phyloP scores from a whole-genome alignment of 2,888 invertebrate genomes.

The Tigriopus californicus region DNA sequence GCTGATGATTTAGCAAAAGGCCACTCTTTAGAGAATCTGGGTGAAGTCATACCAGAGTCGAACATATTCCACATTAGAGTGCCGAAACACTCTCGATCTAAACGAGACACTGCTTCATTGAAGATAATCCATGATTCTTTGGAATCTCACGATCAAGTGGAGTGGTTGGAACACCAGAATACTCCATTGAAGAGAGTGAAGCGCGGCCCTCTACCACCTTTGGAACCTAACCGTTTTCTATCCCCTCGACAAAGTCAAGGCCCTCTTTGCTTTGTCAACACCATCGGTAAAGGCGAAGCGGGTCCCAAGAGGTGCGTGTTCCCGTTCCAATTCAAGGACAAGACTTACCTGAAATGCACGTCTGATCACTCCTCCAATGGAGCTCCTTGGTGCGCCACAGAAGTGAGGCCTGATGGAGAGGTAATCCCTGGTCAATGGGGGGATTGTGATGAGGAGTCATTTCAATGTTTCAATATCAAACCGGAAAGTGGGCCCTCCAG shows the following conservation, averaged over 20 bases:
- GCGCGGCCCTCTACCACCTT: not conserved
- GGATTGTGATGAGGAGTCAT: conserved; percentile 1
- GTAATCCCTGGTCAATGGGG: conserved; percentile 9
- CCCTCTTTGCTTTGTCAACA: not conserved
- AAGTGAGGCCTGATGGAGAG: conserved; percentile 6
- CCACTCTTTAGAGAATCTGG: not conserved
- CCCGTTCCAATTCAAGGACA: conserved; percentile 16
- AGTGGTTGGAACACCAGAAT: not conserved
- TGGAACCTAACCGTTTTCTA: not conserved
- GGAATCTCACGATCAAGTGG: not conserved
- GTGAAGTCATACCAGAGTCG: not conserved
- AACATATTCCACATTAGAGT: not conserved
- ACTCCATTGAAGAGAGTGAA: not conserved
- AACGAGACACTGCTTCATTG: not conserved
- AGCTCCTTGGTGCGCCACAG: conserved; percentile 17
- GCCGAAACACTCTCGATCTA: not conserved
- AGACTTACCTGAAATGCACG: conserved; percentile 15
- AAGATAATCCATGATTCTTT: not conserved
- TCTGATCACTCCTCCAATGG: conserved; percentile 13
- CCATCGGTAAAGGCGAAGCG: not conserved
- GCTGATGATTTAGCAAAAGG: not conserved
- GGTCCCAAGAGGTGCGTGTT: conserved; percentile 11
- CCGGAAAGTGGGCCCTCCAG: not conserved
- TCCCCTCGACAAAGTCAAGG: not conserved
- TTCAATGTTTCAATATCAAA: not conserved